phyloP scores from a whole-genome alignment of 1,140 invertebrate genomes.

The Macrocentrus cingulum region DNA sequence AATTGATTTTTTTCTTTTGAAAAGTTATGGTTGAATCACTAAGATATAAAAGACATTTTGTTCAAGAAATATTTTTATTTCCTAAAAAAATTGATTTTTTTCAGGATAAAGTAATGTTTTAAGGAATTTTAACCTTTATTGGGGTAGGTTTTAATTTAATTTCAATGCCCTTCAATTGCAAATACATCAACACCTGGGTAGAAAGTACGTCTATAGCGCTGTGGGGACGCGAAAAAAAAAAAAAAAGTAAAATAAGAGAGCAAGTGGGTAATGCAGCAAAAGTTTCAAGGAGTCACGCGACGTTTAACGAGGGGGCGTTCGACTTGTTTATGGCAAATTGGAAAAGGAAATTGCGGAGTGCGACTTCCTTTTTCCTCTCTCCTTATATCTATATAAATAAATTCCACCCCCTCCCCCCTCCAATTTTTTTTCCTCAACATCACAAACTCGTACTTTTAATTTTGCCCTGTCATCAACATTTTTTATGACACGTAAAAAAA shows the following conservation, averaged over 20 bases:
- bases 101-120: no score
- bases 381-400: neutral
- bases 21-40: neutral
- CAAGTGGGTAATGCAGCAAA: conserved; percentile 12
- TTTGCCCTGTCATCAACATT: neutral
- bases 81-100: no score
- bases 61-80: no score
- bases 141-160: no score
- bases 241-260: conserved; percentile 1
- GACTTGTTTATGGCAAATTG: conserved; percentile 60
- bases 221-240: neutral
- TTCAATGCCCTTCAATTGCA: neutral
- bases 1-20: neutral
- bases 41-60: no score
- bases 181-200: neutral
- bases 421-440: neutral
- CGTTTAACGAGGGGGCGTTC: conserved; percentile 52
- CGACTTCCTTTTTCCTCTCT: neutral
- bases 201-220: neutral
- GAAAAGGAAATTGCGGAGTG: conserved; percentile 56
- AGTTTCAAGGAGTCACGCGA: conserved; percentile 44
- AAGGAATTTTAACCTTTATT: no score
- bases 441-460: neutral
- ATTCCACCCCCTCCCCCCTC: neutral
- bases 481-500: no score